Base-by-base conservation (phyloP, 2,797 vertebrate genomes). In the Protonibea diacanthus region DNA sequence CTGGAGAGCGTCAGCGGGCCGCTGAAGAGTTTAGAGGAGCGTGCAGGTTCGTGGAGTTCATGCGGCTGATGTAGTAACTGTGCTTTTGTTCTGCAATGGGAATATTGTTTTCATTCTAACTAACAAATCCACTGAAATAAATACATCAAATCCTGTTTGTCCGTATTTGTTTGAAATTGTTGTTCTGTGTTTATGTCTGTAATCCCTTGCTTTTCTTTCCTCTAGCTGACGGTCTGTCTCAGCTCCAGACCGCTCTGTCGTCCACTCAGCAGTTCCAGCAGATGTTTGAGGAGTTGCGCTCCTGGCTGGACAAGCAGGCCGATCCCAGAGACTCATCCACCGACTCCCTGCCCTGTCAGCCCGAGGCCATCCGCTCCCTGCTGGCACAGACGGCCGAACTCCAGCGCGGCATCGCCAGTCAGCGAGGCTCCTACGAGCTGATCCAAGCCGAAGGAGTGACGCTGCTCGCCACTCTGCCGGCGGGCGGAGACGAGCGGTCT, bases 241-340 rank as follows among this genome's bases (percentile, higher is more conserved):
- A 98, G 89, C 96, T 99, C 53, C 98, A 99, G 92, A 95, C 96
- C 0, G 96, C 97, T 0, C 96, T 99, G 21, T 98, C 97, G 0
- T 99, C 97, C 89, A 99, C 98, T 47, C 97, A 99, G 93, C 98
- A 99, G 93, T 99, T 99, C 94, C 98, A 99, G 92, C 97, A 99
- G 92, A 99, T 98, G 97, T 99, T 99, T 71, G 96, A 98, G 86
- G 98, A 99, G 84, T 88, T 99, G 80, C 96, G 96, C 84, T 93
- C 94, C 52, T 99, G 98, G 98, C 95, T 99, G 9, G 96, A 98
- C 84, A 90, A 92, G 71, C 97, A 94, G 88, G 84, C 92, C 12
- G 94, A 96, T 66, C 94, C 94, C 88, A 74, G 82, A 53, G 88
- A 90, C 3, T 89, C 93, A 2, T 92, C 94, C 72, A 88, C 72